These are phyloP conservation scores for Poeciliopsis turrubarensis DNA, from an alignment of 2,113 vertebrate genomes.

Conservation along the genomic window DNA sequence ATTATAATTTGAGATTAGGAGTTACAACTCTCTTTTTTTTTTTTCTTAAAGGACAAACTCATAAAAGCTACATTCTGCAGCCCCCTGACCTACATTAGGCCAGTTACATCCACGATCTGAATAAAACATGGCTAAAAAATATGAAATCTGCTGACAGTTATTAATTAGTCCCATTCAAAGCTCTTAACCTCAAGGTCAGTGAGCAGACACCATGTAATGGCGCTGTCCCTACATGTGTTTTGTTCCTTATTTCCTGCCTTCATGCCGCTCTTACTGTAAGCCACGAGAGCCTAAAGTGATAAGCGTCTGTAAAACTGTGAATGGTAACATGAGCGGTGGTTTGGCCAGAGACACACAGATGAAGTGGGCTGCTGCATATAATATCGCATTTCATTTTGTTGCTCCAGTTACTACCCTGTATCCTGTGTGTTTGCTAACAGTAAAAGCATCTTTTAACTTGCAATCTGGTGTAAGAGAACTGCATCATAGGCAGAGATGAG, in stretches of 20 bases:
- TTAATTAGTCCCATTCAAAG: conserved; percentile 78
- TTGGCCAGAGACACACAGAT: conserved; percentile 59
- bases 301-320: conserved; percentile 29
- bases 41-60: conserved; percentile 62
- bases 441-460: conserved; percentile 52
- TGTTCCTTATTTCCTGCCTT: conserved; percentile 41
- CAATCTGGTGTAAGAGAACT: conserved; percentile 38
- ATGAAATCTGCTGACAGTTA: conserved; percentile 75
- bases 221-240: conserved; percentile 61
- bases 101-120: conserved; percentile 48
- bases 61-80: conserved; percentile 61
- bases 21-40: conserved; percentile 51
- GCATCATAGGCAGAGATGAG: conserved; percentile 46
- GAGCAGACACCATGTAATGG: conserved; percentile 74
- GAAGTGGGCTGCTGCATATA: conserved; percentile 32
- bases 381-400: conserved; percentile 46
- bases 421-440: conserved; percentile 42
- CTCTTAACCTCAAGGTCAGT: conserved; percentile 77
- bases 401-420: conserved; percentile 40
- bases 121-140: conserved; percentile 61
- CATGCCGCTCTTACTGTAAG: conserved; percentile 49
- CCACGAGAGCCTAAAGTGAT: conserved; percentile 44
- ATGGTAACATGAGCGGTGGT: conserved; percentile 46
- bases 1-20: conserved; percentile 71
- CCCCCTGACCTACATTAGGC: conserved; percentile 76